Conservation (phyloP, 2,888 invertebrate species). For the Gastrophysa polygoni region DNA sequence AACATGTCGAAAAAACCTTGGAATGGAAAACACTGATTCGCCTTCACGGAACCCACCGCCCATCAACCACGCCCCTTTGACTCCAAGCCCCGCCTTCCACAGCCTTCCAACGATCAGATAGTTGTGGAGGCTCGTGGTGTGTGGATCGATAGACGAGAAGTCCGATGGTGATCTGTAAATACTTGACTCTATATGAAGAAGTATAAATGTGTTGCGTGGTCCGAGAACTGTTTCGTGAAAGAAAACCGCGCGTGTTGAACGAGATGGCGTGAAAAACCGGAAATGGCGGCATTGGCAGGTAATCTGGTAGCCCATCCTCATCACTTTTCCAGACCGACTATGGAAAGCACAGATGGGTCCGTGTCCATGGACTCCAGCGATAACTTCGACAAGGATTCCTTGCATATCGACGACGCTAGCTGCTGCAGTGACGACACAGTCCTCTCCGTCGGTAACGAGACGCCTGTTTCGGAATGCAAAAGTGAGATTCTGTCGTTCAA, state of each 20-base stretch:
- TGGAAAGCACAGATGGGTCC: slow-evolving; percentile 53
- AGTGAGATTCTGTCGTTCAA: slow-evolving; percentile 63
- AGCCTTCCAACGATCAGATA: slow-evolving; percentile 50
- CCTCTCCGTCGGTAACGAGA: slow-evolving; percentile 79
- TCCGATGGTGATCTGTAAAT: slow-evolving; percentile 9
- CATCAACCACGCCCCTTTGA: slow-evolving; percentile 38
- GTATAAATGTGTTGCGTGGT: slow-evolving; percentile 17
- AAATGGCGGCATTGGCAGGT: slow-evolving; percentile 49
- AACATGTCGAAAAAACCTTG: slow-evolving; percentile 50
- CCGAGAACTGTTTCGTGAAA: not conserved
- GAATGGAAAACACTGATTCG: slow-evolving; percentile 48
- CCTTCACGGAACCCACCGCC: slow-evolving; percentile 38
- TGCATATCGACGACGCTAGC: slow-evolving; percentile 64
- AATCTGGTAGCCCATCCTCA: slow-evolving; percentile 49
- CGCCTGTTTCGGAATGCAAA: slow-evolving; percentile 31
- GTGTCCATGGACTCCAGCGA: slow-evolving; percentile 55
- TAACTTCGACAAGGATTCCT: slow-evolving; percentile 52
- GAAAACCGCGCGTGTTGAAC: not conserved
- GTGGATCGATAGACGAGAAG: slow-evolving; percentile 47
- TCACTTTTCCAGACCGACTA: slow-evolving; percentile 47
- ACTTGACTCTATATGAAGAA: slow-evolving; percentile 1
- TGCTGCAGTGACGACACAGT: slow-evolving; percentile 81
- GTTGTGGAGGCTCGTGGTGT: slow-evolving; percentile 52
- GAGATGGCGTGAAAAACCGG: slow-evolving; percentile 20
- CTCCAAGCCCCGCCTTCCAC: slow-evolving; percentile 50